Evolutionary conservation across 2,113 vertebrate species (phyloP), one percentile per base, ranked within the genome.

Genomic region (Pampusana beccarii): DNA sequence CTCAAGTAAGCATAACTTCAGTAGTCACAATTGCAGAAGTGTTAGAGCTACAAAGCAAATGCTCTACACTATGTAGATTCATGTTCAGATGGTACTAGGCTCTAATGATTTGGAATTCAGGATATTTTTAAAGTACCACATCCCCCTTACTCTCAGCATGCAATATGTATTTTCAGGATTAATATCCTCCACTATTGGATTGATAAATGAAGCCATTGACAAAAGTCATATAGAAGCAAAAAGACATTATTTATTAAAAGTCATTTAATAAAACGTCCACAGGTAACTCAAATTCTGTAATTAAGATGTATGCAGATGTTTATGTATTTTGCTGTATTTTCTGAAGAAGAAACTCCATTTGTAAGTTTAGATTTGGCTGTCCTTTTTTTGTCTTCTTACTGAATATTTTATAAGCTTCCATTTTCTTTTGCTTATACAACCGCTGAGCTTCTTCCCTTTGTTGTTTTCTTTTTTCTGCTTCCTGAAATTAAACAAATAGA

Each of bases 341-440:
- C 96, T 99, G 98, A 88, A 99, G 99, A 89, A 99, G 98, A 97
- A 98, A 99, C 24, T 99, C 99, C 98, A 99, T 98, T 92, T 99
- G 99, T 53, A 99, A 94, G 96, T 99, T 99, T n/a, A 99, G 97
- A 94, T 99, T 99, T 78, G 99, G 99, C 53, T 99, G 99, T 84
- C 99, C 99, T 94, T 98, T 99, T 97, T 98, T 99, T 4, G 99
- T 99, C 97, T 98, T 99, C 95, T 98, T 99, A 93, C 98, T 98
- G 87, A 99, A 21, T 90, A 99, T 96, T 98, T 99, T 99, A 97
- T 98, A 99, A 1, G 97, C 96, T 97, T 99, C 98, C 94, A 98
- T 98, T 97, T 99, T 99, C 97, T 98, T 99, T 83, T 99, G 97
- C 72, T 98, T 99, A 97, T 99, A 99, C 51, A 96, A 98, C 67